These are phyloP conservation scores for Rutpela maculata DNA, from an alignment of 2,888 invertebrate species.

Conservation along the genomic window DNA sequence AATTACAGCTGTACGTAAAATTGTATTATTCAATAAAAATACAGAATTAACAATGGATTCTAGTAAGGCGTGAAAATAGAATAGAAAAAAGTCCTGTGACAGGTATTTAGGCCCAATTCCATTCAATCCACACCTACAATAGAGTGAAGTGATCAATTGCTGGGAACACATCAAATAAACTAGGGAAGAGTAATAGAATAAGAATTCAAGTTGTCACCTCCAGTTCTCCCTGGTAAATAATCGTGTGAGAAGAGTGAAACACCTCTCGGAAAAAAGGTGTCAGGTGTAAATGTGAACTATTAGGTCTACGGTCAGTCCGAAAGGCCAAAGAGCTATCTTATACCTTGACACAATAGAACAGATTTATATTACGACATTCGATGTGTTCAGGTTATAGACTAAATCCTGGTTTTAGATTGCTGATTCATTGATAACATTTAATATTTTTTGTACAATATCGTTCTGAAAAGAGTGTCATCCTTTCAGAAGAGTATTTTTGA, in stretches of 20 bases:
- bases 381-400: not conserved
- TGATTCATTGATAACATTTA: not conserved
- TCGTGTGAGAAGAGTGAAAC: constrained; percentile 33
- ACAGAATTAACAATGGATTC: not conserved
- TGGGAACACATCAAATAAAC: constrained; percentile 48
- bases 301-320: constrained; percentile 3
- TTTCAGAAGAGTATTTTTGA: too few species aligned
- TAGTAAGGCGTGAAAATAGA: not conserved
- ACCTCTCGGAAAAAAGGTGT: constrained; percentile 26
- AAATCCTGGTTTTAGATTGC: not conserved
- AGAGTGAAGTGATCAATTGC: constrained; percentile 48
- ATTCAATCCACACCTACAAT: constrained; percentile 48
- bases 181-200: constrained; percentile 42
- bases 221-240: constrained; percentile 31
- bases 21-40: not conserved
- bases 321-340: not conserved
- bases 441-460: too few species aligned
- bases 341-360: constrained; percentile 5
- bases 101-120: constrained; percentile 47
- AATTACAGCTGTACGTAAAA: too few species aligned
- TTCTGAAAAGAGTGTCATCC: too few species aligned
- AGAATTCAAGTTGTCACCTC: constrained; percentile 46
- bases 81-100: constrained; percentile 29
- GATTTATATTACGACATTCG: not conserved
- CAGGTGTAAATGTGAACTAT: constrained; percentile 27